Evolutionary conservation across 2,888 invertebrate genomes (phyloP), one percentile per base, ranked within the genome.

Genomic region (Eupithecia centaureata): DNA sequence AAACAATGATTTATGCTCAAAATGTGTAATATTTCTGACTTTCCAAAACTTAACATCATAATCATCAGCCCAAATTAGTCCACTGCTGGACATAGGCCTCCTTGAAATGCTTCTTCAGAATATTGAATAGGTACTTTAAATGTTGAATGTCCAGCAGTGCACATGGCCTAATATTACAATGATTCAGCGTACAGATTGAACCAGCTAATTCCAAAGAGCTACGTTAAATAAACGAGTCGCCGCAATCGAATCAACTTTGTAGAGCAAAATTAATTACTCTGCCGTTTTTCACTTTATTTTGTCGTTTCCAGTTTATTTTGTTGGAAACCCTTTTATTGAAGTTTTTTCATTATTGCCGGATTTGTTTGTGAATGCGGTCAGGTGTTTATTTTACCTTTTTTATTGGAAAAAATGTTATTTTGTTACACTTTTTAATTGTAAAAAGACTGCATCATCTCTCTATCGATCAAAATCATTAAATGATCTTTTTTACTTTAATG

Each of bases 241-340:
- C 64, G 74, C 82, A 82, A 84, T 84, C 77, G 82, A 82, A 86
- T 86, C 83, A 86, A 85, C 81, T 82, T 83, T 83, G 83, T 82
- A 79, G 77, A 80, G 83, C 77, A 71, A 80, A 82, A 84, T 82
- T 85, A 82, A 86, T 82, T 82, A 83, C 77, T 74, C 71, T 67
- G 65, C 70, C 77, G 72, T 66, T 72, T 73, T 73, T 70, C 76
- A 75, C 76, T 76, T 71, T 75, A 76, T 73, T 77, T 77, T 74
- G 54, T 65, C 63, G 58, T 72, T 73, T 73, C 69, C 76, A 75
- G 77, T 75, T 71, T 75, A 76, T 73, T 77, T 77, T 74, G 54
- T 64, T 61, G 61, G 32, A 22, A 63, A 71, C 68, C 61, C 38
- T 62, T 71, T 71, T 62, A 64, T 52, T 67, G 70, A 68, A 75